Conservation (phyloP, 2,888 invertebrate genomes). For the Lumbricus terrestris region DNA sequence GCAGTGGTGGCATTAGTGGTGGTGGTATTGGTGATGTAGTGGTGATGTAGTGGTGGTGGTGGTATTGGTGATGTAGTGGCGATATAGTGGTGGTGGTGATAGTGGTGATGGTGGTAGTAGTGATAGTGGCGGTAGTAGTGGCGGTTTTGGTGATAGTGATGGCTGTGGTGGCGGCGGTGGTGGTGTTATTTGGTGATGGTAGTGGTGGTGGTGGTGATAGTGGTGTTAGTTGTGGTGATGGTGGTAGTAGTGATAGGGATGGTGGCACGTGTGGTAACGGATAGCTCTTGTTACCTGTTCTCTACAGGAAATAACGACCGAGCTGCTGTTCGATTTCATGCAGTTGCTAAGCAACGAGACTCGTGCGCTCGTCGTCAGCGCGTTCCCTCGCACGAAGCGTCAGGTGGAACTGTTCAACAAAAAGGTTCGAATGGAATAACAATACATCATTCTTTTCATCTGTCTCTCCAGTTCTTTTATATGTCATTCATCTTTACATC, state of each 20-base stretch:
- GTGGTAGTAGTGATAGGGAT: neutral
- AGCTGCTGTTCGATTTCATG: slow-evolving; percentile 50
- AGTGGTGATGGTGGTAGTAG: neutral
- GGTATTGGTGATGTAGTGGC: no score
- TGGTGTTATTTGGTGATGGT: neutral
- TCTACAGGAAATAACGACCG: slow-evolving; percentile 57
- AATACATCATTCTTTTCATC: neutral
- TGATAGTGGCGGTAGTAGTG: neutral
- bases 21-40: no score
- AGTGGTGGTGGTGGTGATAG: no score
- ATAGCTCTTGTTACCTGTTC: slow-evolving; percentile 21
- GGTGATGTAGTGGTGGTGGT: no score
- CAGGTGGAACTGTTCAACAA: slow-evolving; percentile 57
- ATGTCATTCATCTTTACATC: neutral
- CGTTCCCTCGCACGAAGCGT: slow-evolving; percentile 58
- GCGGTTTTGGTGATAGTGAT: neutral
- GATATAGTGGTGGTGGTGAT: neutral
- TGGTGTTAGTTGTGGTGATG: neutral
- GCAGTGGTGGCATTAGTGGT: neutral
- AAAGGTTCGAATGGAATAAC: slow-evolving; percentile 22
- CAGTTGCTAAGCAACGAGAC: slow-evolving; percentile 44
- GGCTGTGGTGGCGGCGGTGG: neutral
- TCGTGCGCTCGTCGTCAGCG: slow-evolving; percentile 60
- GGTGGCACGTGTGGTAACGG: neutral
- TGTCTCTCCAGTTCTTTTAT: neutral